Base-by-base conservation (phyloP, 2,797 vertebrate species). In the Loris lydekkerianus region DNA sequence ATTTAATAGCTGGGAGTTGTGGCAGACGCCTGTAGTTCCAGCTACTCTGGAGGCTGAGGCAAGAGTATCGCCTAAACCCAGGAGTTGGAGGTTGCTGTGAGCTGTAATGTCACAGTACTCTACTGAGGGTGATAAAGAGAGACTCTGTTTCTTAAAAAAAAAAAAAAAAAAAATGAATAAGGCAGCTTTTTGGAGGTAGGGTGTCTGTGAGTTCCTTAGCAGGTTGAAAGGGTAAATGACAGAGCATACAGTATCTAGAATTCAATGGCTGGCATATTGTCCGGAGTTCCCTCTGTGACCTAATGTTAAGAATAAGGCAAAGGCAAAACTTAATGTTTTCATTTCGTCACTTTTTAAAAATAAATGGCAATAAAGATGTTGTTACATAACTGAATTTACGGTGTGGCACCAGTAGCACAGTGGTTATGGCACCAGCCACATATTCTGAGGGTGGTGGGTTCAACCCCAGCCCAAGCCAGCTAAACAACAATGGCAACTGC, bases 371-470 rank as follows among this genome's bases (percentile, higher is more conserved):
- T 34, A 78, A 77, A 85, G 60, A 75, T 95, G 75, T 82, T 69
- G 80, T 96, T 96, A 87, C 86, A 73, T 86, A 96, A 86, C 56
- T 95, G 84, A 83, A 80, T 89, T 80, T 86, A 86, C 53, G 2
- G 49, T 14, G 15, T 3, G 49, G 49, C 4, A 3, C 49, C 14
- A 1, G 1, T 53, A 53, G 49, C 14, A 53, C 49, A 53, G 49
- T 53, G 14, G 14, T 53, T 53, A 46, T 53, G 49, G 49, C 14
- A 4, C 14, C 49, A 15, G 49, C 49, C 49, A 53, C 49, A 53
- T 53, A 53, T 14, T 15, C 49, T 14, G 14, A 53, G 49, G 49
- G 49, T 53, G 49, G 49, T 14, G 14, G 49, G 49, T 53, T 53
- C 14, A 14, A 53, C 4, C 49, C 49, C 3, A 14, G 14, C 49